These are phyloP conservation scores for Paraplagusia blochii DNA, from an alignment of 2,113 vertebrate genomes.

Conservation along the genomic window DNA sequence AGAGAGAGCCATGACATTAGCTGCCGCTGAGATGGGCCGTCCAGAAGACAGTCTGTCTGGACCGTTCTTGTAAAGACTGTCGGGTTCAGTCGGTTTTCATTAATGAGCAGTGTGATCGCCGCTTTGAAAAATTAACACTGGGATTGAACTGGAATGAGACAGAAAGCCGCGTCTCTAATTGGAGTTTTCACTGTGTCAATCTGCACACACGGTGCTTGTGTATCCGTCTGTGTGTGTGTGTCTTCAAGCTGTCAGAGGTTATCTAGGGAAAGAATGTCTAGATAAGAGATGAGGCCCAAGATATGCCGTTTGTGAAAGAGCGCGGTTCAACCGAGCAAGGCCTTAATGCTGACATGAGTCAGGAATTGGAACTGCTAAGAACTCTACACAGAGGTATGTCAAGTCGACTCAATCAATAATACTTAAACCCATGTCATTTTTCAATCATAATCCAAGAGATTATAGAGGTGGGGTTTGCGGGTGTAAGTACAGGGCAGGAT, in stretches of 20 bases:
- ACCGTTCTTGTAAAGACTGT: slow-evolving; percentile 16
- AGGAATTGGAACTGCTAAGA: slow-evolving; percentile 46
- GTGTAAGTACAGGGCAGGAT: slow-evolving; percentile 44
- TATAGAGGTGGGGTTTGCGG: slow-evolving; percentile 56
- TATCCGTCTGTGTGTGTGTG: slow-evolving; percentile 41
- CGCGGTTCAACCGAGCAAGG: not conserved
- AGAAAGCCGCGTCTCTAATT: too few relatives aligned
- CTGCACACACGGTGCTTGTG: slow-evolving; percentile 34
- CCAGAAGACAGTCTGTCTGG: slow-evolving; percentile 49
- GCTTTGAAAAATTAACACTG: slow-evolving; percentile 2
- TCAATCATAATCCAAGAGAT: slow-evolving; percentile 69
- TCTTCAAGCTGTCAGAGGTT: slow-evolving; percentile 44
- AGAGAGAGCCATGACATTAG: slow-evolving; percentile 57
- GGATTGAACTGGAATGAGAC: too few relatives aligned
- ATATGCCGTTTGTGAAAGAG: slow-evolving; percentile 29
- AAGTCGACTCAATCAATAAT: slow-evolving; percentile 20
- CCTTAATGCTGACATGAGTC: slow-evolving; percentile 21
- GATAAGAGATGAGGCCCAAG: slow-evolving; percentile 53
- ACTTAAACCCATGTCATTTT: slow-evolving; percentile 60
- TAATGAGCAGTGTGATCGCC: slow-evolving; percentile 11
- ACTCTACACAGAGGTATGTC: slow-evolving; percentile 22
- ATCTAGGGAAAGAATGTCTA: slow-evolving; percentile 40
- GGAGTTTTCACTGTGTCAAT: slow-evolving; percentile 10
- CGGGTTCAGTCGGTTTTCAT: slow-evolving; percentile 38
- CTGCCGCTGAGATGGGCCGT: slow-evolving; percentile 43